Evolutionary conservation across 2,797 vertebrate genomes (phyloP).

Genomic region (Micropoecilia bifurca): DNA sequence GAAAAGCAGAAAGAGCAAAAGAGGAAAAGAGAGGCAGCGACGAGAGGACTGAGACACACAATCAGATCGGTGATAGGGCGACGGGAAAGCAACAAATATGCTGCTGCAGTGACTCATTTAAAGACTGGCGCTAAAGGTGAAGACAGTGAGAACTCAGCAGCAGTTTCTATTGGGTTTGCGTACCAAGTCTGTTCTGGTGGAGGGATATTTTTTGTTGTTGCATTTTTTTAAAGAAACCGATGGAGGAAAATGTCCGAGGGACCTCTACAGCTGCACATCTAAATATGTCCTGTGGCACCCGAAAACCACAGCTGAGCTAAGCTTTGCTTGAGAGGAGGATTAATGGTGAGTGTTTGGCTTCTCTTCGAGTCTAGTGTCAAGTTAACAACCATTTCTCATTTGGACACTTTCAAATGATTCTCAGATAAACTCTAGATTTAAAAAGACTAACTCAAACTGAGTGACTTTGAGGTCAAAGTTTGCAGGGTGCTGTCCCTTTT

Average conservation of each 20-base stretch:
- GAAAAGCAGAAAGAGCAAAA: background rate
- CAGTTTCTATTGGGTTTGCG: background rate
- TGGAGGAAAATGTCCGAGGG: conserved; percentile 21
- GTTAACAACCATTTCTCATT: background rate
- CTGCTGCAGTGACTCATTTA: conserved; percentile 24
- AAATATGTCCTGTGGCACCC: background rate
- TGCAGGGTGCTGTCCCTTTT: background rate
- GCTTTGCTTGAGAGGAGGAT: conserved; percentile 1
- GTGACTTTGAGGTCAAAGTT: background rate
- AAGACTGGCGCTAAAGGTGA: conserved; percentile 26
- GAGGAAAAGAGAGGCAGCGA: background rate
- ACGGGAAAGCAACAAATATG: background rate
- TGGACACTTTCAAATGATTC: background rate
- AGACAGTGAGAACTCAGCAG: background rate
- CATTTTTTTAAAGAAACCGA: background rate
- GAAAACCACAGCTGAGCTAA: conserved; percentile 32
- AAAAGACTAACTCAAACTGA: background rate
- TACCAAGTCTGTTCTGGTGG: background rate
- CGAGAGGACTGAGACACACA: background rate
- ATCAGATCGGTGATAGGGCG: conserved; percentile 1
- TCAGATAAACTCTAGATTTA: background rate
- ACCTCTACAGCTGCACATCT: background rate
- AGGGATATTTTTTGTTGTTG: background rate
- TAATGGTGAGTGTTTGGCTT: conserved; percentile 25
- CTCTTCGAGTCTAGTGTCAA: background rate